Evolutionary conservation across 2,888 invertebrate genomes (phyloP).

Genomic region (Kryphioiulus occultus): DNA sequence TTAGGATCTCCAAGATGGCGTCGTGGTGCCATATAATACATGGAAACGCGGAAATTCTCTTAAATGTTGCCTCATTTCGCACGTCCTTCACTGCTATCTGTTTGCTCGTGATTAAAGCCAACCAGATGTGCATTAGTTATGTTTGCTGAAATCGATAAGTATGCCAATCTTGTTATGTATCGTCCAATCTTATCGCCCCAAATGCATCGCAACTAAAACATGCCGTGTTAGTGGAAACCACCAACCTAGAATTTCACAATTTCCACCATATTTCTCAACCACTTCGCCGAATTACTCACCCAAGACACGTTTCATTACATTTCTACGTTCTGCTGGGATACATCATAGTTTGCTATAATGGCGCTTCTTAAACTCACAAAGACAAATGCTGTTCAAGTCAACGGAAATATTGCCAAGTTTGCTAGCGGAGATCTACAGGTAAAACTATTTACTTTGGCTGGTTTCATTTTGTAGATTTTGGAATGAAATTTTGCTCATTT

Average conservation of each 20-base stretch:
- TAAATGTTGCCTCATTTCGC: not conserved
- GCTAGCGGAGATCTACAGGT: not conserved
- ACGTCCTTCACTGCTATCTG: slow-evolving; percentile 33
- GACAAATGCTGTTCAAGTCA: slow-evolving; percentile 3
- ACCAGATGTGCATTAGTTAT: not conserved
- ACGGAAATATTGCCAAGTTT: not conserved
- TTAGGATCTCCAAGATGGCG: not conserved
- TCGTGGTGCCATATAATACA: not conserved
- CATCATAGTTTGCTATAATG: not conserved
- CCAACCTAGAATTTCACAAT: not conserved
- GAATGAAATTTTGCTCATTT: too few relatives aligned
- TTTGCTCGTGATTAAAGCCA: not conserved
- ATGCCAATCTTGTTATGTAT: not conserved
- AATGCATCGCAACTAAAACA: slow-evolving; percentile 27
- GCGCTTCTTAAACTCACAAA: not conserved
- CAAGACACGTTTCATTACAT: not conserved
- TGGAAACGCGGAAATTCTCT: slow-evolving; percentile 21
- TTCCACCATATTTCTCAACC: not conserved
- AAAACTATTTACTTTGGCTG: not conserved
- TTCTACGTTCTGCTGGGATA: not conserved
- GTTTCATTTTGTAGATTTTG: too few relatives aligned
- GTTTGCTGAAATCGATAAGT: not conserved
- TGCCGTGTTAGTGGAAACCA: not conserved
- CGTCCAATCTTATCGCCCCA: not conserved
- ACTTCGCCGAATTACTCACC: not conserved